Evolutionary conservation across 2,797 vertebrate genomes (phyloP).

Genomic region (Pangasius macronema): DNA sequence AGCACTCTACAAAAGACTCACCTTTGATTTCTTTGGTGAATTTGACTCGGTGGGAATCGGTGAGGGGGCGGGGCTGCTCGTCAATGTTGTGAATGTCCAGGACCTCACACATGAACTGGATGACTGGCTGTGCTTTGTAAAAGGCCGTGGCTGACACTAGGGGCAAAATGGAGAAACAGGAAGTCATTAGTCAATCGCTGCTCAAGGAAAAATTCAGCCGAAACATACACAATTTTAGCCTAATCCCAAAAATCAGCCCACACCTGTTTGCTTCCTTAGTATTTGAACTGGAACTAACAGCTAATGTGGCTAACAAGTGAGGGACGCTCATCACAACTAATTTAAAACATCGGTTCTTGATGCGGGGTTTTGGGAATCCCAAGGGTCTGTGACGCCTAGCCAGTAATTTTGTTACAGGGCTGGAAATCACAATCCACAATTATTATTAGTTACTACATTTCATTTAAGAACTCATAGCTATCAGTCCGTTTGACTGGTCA

Average conservation of each 20-base stretch:
- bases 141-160: constrained; percentile 98
- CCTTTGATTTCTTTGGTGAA: constrained; percentile 99
- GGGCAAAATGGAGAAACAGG: not conserved
- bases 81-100: constrained; percentile 99
- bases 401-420: not conserved
- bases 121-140: constrained; percentile 99
- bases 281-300: not conserved
- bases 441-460: not conserved
- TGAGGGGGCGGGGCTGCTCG: constrained; percentile 96
- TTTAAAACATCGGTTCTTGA: not conserved
- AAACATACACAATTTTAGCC: not conserved
- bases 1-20: constrained; percentile 61
- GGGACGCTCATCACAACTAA: too few species aligned
- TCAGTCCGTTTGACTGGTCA: not conserved
- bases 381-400: not conserved
- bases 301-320: not conserved
- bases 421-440: not conserved
- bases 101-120: constrained; percentile 99
- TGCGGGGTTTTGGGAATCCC: not conserved
- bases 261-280: not conserved
- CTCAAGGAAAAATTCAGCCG: not conserved
- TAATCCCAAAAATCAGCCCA: not conserved
- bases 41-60: constrained; percentile 98
- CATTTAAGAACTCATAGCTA: not conserved
- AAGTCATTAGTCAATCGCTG: not conserved